Percentiles rank a stretch among this genome's conserved stretches.
These are phyloP conservation scores for Anguilla marmorata DNA, from an alignment of 2,797 vertebrate genomes.

Conservation along the genomic window DNA sequence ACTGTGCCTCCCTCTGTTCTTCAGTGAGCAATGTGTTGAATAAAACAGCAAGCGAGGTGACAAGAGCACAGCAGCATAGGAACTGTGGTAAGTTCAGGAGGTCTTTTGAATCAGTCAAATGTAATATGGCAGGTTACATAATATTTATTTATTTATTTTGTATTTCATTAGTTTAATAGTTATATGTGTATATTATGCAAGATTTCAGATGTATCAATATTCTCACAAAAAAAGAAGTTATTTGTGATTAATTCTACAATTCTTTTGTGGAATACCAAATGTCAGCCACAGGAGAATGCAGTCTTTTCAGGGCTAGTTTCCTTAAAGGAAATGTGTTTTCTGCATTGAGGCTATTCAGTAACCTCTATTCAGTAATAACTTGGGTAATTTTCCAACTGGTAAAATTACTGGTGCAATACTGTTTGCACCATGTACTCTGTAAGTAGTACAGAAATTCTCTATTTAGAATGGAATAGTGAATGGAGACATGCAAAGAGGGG, in stretches of 20 bases:
- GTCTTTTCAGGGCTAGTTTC: too few relatives aligned
- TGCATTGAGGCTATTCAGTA: not conserved
- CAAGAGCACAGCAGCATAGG: not conserved
- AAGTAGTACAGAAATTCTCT: not conserved
- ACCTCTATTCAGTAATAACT: not conserved
- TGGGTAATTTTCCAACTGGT: not conserved
- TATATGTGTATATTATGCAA: too few relatives aligned
- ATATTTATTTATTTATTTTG: not conserved
- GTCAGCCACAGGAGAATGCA: too few relatives aligned
- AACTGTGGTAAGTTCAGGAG: slow-evolving; percentile 17
- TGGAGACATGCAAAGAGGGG: not conserved
- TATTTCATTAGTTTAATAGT: not conserved
- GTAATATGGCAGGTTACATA: not conserved
- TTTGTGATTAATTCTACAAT: too few relatives aligned
- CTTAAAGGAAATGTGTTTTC: not conserved
- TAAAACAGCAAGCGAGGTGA: not conserved
- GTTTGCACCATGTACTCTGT: not conserved
- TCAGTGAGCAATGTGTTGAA: slow-evolving; percentile 45
- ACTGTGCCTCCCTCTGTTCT: slow-evolving; percentile 62
- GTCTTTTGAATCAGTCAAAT: slow-evolving; percentile 6
- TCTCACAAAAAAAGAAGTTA: too few relatives aligned
- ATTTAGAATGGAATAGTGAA: not conserved
- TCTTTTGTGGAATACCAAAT: too few relatives aligned
- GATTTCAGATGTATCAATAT: too few relatives aligned
- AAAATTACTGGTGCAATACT: not conserved